phyloP scores from a whole-genome alignment of 1,140 invertebrate species.

The Musca domestica region DNA sequence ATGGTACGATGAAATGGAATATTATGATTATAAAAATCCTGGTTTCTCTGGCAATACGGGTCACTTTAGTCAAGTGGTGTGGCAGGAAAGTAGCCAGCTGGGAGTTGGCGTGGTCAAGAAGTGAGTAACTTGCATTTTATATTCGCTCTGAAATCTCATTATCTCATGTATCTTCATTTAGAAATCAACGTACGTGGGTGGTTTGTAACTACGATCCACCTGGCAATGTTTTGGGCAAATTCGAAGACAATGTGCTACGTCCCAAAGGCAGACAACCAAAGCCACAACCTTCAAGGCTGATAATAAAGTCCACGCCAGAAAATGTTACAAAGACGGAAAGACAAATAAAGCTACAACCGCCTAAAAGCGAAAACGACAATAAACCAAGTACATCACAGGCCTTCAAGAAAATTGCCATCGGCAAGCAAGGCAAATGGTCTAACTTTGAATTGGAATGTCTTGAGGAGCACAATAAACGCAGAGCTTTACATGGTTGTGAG shows the following conservation, averaged over 20 bases:
- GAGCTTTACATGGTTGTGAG: slow-evolving; percentile 28
- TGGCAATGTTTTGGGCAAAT: slow-evolving; percentile 37
- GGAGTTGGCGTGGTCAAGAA: slow-evolving; percentile 67
- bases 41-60: slow-evolving; percentile 64
- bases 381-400: not conserved
- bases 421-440: not conserved
- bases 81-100: slow-evolving; percentile 66
- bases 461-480: slow-evolving; percentile 30
- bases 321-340: not conserved
- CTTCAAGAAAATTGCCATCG: not conserved
- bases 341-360: too few species aligned
- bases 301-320: not conserved
- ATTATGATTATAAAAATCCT: slow-evolving; percentile 60
- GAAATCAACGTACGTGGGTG: slow-evolving; percentile 35
- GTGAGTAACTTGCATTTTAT: slow-evolving; percentile 21
- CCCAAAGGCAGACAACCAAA: not conserved
- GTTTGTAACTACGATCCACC: slow-evolving; percentile 48
- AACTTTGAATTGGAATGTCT: slow-evolving; percentile 19
- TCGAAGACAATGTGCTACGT: slow-evolving; percentile 31
- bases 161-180: slow-evolving; percentile 20
- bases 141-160: not conserved
- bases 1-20: slow-evolving; percentile 63
- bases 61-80: slow-evolving; percentile 69
- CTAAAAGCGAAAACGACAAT: too few species aligned
- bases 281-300: not conserved